phyloP scores from a whole-genome alignment of 2,113 vertebrate species.

The Panthera leo region DNA sequence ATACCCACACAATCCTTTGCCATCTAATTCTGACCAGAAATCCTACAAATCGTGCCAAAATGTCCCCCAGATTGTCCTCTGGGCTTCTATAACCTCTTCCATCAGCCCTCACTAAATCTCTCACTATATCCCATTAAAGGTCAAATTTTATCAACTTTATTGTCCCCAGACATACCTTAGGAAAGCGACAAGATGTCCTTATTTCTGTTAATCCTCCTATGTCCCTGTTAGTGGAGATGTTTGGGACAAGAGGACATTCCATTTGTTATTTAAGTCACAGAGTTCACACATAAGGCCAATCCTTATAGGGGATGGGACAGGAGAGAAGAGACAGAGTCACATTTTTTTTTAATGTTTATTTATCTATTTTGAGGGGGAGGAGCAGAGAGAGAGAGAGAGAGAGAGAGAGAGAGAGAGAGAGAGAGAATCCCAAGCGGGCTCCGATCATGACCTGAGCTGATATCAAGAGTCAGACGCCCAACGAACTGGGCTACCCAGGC shows the following conservation, averaged over 20 bases:
- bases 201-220: not conserved
- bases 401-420: too few relatives aligned
- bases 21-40: not conserved
- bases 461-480: too few relatives aligned
- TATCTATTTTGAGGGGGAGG: too few relatives aligned
- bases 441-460: too few relatives aligned
- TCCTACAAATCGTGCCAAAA: not conserved
- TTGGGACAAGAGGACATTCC: not conserved
- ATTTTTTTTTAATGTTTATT: too few relatives aligned
- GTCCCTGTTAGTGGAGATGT: not conserved
- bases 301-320: fast-evolving
- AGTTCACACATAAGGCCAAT: not conserved
- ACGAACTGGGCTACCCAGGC: too few relatives aligned
- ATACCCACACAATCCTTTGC: not conserved
- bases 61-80: not conserved
- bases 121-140: not conserved
- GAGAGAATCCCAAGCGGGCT: too few relatives aligned
- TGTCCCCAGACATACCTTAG: not conserved
- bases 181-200: not conserved
- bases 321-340: not conserved
- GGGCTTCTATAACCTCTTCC: not conserved
- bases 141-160: not conserved
- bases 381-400: too few relatives aligned
- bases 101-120: not conserved
- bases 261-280: not conserved